Percentiles rank a stretch among this genome's conserved stretches.
phyloP scores from a whole-genome alignment of 2,113 vertebrate genomes.

The Phrynocephalus versicolor region DNA sequence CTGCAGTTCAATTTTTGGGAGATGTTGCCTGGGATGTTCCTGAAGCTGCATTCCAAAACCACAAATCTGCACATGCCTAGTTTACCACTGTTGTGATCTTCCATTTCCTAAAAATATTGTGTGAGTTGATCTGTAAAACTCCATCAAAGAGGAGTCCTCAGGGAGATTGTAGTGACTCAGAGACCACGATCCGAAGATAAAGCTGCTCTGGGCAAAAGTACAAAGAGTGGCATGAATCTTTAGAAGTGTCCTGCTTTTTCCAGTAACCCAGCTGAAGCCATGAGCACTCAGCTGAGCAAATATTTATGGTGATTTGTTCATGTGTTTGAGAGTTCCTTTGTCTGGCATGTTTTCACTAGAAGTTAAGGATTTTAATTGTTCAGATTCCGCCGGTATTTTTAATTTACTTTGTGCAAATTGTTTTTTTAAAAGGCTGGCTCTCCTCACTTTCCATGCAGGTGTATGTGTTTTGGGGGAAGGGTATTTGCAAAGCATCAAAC shows the following conservation, averaged over 20 bases:
- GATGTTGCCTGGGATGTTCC: too few relatives aligned
- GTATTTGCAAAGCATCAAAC: too few relatives aligned
- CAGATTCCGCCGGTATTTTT: neutral
- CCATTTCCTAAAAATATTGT: neutral
- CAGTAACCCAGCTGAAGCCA: neutral
- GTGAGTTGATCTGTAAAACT: neutral
- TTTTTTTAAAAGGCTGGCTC: neutral
- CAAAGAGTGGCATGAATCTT: neutral
- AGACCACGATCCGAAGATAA: neutral
- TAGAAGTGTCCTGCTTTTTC: neutral
- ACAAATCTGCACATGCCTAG: neutral
- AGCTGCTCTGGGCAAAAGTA: neutral
- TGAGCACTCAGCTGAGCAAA: constrained; percentile 24
- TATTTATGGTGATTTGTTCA: constrained; percentile 19
- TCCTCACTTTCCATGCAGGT: neutral
- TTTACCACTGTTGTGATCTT: neutral
- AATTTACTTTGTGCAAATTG: neutral
- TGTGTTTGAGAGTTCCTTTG: neutral
- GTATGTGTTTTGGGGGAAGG: neutral
- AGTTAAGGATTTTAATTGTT: neutral
- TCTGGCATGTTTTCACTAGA: neutral
- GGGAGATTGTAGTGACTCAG: neutral
- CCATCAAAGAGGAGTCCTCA: neutral
- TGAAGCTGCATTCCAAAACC: too few relatives aligned
- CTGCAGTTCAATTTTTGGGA: too few relatives aligned